Conservation (phyloP, 2,797 vertebrate species). For the Prionace glauca region DNA sequence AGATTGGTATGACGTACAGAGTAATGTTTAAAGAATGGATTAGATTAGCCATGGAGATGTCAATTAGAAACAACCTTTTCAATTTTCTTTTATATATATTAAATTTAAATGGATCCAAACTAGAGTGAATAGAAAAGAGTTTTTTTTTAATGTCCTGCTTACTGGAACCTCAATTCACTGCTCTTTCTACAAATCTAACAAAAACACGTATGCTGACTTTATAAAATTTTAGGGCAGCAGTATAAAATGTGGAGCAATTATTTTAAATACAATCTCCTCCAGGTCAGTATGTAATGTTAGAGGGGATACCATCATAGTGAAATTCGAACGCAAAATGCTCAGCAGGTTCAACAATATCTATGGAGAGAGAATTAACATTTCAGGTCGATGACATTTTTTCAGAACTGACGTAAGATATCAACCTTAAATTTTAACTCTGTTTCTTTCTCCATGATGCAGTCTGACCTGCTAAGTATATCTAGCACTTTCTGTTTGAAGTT, state of each 20-base stretch:
- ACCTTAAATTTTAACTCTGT: no score
- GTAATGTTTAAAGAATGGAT: neutral
- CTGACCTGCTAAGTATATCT: no score
- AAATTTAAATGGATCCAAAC: neutral
- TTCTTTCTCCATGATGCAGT: no score
- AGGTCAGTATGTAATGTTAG: neutral
- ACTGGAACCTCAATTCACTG: neutral
- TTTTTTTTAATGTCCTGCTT: neutral
- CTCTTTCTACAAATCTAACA: neutral
- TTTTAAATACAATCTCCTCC: neutral
- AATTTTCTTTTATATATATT: neutral
- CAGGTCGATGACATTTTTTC: no score
- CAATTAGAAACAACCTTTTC: neutral
- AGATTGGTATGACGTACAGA: neutral
- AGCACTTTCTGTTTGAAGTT: no score
- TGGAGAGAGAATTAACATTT: no score
- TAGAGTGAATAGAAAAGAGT: neutral
- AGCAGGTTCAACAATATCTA: no score
- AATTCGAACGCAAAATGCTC: no score
- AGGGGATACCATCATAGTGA: neutral
- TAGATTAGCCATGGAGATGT: neutral
- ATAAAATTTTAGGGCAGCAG: neutral
- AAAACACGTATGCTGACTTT: neutral
- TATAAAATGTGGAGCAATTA: neutral
- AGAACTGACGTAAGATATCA: no score